Percentiles rank a stretch among this genome's conserved stretches.
phyloP scores from a whole-genome alignment of 2,888 invertebrate genomes.

The Notocelia uddmanniana region DNA sequence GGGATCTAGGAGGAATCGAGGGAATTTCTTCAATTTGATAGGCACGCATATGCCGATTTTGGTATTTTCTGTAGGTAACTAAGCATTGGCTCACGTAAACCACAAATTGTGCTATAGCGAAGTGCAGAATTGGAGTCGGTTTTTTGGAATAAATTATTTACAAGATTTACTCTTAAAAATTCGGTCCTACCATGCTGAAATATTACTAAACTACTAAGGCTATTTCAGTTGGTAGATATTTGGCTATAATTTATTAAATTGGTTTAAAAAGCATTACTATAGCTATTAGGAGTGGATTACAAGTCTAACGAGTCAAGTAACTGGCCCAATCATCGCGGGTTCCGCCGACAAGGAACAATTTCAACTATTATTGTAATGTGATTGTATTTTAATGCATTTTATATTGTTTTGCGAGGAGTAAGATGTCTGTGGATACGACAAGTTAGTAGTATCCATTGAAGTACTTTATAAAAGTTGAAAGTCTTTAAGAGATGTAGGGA shows the following conservation, averaged over 20 bases:
- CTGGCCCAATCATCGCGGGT: constrained; percentile 61
- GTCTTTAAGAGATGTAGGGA: no score
- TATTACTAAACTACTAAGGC: not conserved
- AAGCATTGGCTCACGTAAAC: no score
- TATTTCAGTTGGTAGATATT: not conserved
- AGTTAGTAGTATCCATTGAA: not conserved
- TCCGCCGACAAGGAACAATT: constrained; percentile 65
- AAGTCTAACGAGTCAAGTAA: constrained; percentile 35
- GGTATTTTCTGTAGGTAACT: no score
- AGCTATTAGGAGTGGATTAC: constrained; percentile 9
- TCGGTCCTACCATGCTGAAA: no score
- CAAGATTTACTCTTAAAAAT: no score
- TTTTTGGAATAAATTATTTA: no score
- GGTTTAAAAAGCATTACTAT: not conserved
- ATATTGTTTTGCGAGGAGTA: constrained; percentile 62
- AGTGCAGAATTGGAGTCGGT: no score
- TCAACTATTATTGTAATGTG: constrained; percentile 66
- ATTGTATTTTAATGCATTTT: constrained; percentile 65
- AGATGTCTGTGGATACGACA: constrained; percentile 44
- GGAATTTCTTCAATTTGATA: no score
- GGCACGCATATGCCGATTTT: no score
- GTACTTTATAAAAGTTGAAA: not conserved
- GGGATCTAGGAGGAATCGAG: no score
- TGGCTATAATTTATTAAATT: not conserved
- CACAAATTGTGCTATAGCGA: no score